Conservation (phyloP, 2,113 vertebrate species). For the Xenopus borealis region DNA sequence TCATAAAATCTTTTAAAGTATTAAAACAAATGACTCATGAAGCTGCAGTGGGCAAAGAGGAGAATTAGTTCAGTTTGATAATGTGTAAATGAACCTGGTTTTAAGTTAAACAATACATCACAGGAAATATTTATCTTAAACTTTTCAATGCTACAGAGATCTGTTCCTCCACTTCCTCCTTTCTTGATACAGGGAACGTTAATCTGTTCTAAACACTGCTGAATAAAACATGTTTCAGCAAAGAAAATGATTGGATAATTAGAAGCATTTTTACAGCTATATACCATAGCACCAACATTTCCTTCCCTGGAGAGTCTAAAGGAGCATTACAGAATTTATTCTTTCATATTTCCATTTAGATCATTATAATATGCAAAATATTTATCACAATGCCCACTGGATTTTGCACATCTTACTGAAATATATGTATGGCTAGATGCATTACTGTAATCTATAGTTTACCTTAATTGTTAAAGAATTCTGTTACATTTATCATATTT, state of each 20-base stretch:
- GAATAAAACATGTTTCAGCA: constrained; percentile 13
- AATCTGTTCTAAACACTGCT: constrained; percentile 22
- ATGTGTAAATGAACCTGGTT: constrained; percentile 19
- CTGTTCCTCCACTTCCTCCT: background rate
- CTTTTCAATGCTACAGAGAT: constrained; percentile 19
- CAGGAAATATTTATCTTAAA: constrained; percentile 30
- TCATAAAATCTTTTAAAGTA: constrained; percentile 42
- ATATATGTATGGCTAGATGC: background rate
- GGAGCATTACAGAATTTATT: constrained; percentile 2
- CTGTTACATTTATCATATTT: background rate
- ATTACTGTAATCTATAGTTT: background rate
- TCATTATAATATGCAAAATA: constrained; percentile 14
- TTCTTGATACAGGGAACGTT: constrained; percentile 22
- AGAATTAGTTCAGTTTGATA: constrained; percentile 26
- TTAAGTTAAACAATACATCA: constrained; percentile 30
- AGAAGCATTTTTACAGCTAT: background rate
- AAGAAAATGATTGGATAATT: constrained; percentile 21
- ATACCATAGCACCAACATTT: constrained; percentile 8
- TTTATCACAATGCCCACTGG: background rate
- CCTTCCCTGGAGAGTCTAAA: background rate
- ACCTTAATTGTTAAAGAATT: background rate
- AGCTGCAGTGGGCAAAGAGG: constrained; percentile 28
- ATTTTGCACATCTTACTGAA: background rate
- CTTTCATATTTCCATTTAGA: constrained; percentile 10
- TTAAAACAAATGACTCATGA: constrained; percentile 26